phyloP scores from a whole-genome alignment of 2,888 invertebrate species.

The Suillia variegata region DNA sequence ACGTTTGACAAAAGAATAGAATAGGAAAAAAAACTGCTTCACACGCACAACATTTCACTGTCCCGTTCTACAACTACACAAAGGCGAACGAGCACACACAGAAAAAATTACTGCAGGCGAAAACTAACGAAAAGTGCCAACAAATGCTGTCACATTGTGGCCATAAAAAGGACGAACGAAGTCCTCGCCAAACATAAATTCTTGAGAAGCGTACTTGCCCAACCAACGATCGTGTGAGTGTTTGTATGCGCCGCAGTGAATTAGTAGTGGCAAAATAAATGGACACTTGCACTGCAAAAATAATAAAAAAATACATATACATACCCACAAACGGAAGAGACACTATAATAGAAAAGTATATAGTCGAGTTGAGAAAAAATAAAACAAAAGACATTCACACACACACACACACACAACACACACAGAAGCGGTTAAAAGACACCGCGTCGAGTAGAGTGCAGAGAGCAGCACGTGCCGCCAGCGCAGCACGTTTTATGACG shows the following conservation, averaged over 20 bases:
- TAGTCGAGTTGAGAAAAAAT: too few species aligned
- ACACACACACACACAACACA: too few species aligned
- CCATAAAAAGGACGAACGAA: neutral
- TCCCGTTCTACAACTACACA: too few species aligned
- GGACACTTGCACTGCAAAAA: neutral
- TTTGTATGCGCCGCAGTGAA: neutral
- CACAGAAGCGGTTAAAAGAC: too few species aligned
- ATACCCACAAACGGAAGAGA: neutral
- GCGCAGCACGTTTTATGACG: constrained; percentile 43
- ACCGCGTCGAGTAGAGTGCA: too few species aligned
- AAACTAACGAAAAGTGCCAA: neutral
- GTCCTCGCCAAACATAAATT: neutral
- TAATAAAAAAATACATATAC: neutral
- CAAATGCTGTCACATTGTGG: neutral
- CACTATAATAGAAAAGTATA: neutral
- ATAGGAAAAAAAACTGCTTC: too few species aligned
- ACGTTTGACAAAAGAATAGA: too few species aligned
- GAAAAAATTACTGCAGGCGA: neutral
- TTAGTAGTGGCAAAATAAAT: neutral
- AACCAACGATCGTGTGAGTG: too few species aligned
- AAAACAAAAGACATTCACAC: too few species aligned
- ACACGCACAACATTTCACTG: too few species aligned
- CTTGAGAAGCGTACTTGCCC: neutral
- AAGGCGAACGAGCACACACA: too few species aligned
- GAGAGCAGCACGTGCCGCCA: constrained; percentile 44